phyloP scores from a whole-genome alignment of 2,888 invertebrate genomes.

The Cerastis leucographa region DNA sequence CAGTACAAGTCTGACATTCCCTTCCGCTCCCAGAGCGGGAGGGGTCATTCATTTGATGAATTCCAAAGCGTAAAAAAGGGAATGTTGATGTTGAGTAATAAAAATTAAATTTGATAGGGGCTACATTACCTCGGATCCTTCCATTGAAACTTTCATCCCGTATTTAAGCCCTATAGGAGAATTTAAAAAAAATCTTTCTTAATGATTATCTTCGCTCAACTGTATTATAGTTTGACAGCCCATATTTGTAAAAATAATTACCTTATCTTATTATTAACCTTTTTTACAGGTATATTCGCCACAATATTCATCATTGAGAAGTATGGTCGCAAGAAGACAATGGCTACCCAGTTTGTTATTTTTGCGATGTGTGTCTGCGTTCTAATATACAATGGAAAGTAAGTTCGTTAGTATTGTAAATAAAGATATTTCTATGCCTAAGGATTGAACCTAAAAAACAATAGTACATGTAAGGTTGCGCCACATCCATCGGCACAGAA shows the following conservation, averaged over 20 bases:
- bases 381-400: conserved; percentile 94
- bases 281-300: conserved; percentile 94
- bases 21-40: too few relatives aligned
- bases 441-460: too few relatives aligned
- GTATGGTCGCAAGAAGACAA: conserved; percentile 97
- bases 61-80: too few relatives aligned
- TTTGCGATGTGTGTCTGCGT: conserved; percentile 94
- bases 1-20: too few relatives aligned
- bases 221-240: too few relatives aligned
- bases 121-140: not conserved
- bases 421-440: too few relatives aligned
- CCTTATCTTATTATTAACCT: conserved; percentile 6
- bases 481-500: too few relatives aligned
- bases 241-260: too few relatives aligned
- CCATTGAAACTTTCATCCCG: not conserved
- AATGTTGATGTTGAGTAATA: not conserved
- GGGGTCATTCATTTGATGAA: too few relatives aligned
- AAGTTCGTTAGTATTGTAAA: conserved; percentile 74
- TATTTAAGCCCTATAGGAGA: not conserved
- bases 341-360: conserved; percentile 97
- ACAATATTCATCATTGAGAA: conserved; percentile 97
- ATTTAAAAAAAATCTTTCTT: not conserved
- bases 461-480: too few relatives aligned
- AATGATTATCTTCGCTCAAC: not conserved
- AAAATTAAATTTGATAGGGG: not conserved